Evolutionary conservation across 2,113 vertebrate genomes (phyloP).

Genomic region (Grammomys dolichurus): DNA sequence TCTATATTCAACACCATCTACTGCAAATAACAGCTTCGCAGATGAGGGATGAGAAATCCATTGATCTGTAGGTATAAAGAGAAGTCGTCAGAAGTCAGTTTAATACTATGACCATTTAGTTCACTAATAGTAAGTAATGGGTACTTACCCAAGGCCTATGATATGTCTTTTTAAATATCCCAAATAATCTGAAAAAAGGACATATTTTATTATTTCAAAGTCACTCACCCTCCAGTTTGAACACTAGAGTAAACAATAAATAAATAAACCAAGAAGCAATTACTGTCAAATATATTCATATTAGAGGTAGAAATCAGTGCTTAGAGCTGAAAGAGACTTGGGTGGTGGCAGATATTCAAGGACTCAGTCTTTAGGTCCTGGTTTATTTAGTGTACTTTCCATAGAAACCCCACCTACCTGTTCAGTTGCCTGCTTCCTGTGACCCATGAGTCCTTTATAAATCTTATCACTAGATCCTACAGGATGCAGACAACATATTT

Average conservation of each 20-base stretch:
- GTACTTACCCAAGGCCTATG: not conserved
- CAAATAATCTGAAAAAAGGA: not conserved
- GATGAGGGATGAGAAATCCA: not conserved
- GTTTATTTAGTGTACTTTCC: not conserved
- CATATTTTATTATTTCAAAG: not conserved
- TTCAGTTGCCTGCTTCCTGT: not conserved
- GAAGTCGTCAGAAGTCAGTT: not conserved
- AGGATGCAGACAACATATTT: not conserved
- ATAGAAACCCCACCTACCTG: not conserved
- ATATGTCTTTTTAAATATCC: not conserved
- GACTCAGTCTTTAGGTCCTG: not conserved
- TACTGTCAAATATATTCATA: not conserved
- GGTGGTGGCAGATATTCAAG: not conserved
- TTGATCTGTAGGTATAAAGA: not conserved
- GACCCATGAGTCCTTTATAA: not conserved
- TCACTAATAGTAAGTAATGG: not conserved
- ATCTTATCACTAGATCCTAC: not conserved
- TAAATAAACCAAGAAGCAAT: not conserved
- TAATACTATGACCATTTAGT: not conserved
- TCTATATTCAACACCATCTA: no score
- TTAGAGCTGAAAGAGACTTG: not conserved
- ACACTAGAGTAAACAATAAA: conserved; percentile 18
- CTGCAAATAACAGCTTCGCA: not conserved
- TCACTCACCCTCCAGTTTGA: not conserved
- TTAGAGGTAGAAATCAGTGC: conserved; percentile 15